Base-by-base conservation (phyloP, 1,140 invertebrate species). In the Trinorchestia longiramus region DNA sequence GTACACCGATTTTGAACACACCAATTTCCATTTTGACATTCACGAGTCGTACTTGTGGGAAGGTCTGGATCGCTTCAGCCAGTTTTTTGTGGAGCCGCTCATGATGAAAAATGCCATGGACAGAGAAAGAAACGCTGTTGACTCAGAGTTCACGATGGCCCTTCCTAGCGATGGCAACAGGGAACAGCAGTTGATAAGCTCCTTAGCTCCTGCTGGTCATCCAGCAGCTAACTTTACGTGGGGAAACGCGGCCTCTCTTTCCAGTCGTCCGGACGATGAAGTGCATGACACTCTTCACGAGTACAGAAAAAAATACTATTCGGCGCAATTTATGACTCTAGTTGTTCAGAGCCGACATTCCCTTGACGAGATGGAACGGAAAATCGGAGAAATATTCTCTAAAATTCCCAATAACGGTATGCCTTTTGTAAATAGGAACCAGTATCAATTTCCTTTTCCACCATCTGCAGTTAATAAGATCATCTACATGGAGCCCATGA, bases 11-110 rank as follows among this genome's bases (percentile, higher is more conserved):
- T 97, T 98, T 57, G 99, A 99, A 97, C 98, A 99, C 97, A 99
- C 99, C 0, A 99, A 98, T 96, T 99, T 98, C 97, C 99, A 98
- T 97, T 99, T 99, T 97, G 99, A 99, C 97, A 98, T 99, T 44
- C 96, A 96, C 92, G 96, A 96, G 87, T 88, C 94, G 97, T 99
- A 57, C 99, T 99, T 45, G 97, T 98, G 19, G 98, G 99, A 11
- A 98, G 98, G 45, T 97, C 98, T 97, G 97, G 97, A 95, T 97
- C 98, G 99, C 96, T 99, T 99, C 98, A 98, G 99, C 0, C 99
- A 99, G 97, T 99, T 99, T 98, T 99, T 99, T 97, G 98, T 99
- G 62, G 97, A 97, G 17, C 99, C 99, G 0, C 97, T 99, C 0
- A 99, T 99, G 98, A 98, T 98, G 97, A 98, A 98, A 97, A 98